A percentile compares a stretch with the other conserved stretches of the same genome.
Conservation (phyloP, 2,113 vertebrate genomes). For the Ciconia maguari region DNA sequence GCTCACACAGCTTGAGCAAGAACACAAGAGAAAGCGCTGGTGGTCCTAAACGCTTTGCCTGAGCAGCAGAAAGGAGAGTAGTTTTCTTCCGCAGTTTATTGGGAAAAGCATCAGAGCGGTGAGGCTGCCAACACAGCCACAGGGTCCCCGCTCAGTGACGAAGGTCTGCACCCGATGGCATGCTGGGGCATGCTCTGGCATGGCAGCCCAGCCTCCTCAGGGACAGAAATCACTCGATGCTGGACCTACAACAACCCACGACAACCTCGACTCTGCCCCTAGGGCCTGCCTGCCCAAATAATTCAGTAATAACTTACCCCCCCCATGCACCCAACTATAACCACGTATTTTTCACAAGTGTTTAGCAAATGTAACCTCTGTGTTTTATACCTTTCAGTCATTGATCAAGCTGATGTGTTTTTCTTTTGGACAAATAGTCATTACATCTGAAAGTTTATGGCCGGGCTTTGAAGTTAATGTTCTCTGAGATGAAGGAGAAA, state of each 20-base stretch:
- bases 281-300: neutral
- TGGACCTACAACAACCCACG: neutral
- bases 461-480: conserved; percentile 61
- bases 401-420: conserved; percentile 44
- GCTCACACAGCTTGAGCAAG: neutral
- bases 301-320: neutral
- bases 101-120: neutral
- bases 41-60: neutral
- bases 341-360: neutral
- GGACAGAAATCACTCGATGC: neutral
- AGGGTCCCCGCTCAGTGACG: accelerated
- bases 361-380: conserved; percentile 39
- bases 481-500: conserved; percentile 60
- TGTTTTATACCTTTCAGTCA: conserved; percentile 48
- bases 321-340: neutral
- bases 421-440: conserved; percentile 37
- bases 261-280: neutral
- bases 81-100: neutral
- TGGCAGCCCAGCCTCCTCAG: neutral
- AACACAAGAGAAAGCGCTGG: neutral
- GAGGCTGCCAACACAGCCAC: neutral
- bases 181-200: neutral
- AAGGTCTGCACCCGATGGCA: neutral
- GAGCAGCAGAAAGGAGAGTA: neutral
- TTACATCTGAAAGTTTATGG: conserved; percentile 53